Evolutionary conservation across 2,113 vertebrate species (phyloP).

Genomic region (Semnornis frantzii): DNA sequence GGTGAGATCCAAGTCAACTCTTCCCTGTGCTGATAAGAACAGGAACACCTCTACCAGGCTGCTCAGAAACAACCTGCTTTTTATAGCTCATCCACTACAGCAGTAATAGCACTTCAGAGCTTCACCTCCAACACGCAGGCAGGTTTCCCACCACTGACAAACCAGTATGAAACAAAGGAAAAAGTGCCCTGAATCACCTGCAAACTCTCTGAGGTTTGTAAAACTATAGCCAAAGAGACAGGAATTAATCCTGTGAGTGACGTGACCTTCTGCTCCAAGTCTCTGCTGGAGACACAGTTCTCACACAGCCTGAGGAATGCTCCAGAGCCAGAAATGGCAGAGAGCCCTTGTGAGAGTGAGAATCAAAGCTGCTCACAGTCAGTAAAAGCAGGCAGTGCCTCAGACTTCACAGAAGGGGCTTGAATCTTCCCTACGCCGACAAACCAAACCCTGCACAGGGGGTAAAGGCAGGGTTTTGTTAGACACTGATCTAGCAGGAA

Average conservation of each 20-base stretch:
- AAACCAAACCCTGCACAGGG: not conserved
- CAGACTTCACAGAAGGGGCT: not conserved
- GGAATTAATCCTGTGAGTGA: conserved; percentile 18
- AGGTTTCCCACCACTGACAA: not conserved
- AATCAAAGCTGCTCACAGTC: not conserved
- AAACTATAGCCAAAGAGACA: not conserved
- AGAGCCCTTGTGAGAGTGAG: not conserved
- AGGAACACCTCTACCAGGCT: not conserved
- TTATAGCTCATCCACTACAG: not conserved
- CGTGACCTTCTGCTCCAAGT: not conserved
- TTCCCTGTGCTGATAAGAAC: not conserved
- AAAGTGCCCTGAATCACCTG: not conserved
- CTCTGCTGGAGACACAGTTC: not conserved
- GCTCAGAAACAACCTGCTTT: not conserved
- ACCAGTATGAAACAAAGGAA: not conserved
- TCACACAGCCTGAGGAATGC: not conserved
- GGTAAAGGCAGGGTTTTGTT: not conserved
- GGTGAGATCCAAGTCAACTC: not conserved
- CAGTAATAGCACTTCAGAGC: not conserved
- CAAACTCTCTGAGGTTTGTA: not conserved
- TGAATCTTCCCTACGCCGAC: not conserved
- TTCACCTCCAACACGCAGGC: not conserved
- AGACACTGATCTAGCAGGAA: not conserved
- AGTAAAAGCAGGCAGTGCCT: not conserved
- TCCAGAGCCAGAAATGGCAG: not conserved